Percentiles rank a stretch among this genome's conserved stretches.
These are phyloP conservation scores for Corvus hawaiiensis DNA, from an alignment of 2,113 vertebrate species.

Conservation along the genomic window DNA sequence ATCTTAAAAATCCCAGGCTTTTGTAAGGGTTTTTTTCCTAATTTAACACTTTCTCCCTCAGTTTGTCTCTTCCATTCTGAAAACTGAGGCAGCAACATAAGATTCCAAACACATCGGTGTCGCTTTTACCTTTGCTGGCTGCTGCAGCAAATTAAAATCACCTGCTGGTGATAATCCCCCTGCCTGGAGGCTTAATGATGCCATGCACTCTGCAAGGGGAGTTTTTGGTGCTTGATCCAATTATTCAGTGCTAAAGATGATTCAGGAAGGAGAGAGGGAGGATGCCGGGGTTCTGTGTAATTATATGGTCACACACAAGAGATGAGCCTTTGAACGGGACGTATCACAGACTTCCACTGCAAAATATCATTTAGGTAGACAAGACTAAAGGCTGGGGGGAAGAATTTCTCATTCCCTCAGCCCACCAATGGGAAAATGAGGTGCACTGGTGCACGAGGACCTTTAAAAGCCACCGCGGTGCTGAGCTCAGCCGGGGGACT, in stretches of 20 bases:
- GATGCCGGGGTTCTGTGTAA: not conserved
- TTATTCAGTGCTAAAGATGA: not conserved
- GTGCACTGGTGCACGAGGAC: not conserved
- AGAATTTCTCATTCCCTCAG: not conserved
- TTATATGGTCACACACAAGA: fast-evolving
- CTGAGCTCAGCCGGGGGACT: not conserved
- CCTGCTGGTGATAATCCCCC: not conserved
- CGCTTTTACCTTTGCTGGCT: not conserved
- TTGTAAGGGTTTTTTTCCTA: not conserved
- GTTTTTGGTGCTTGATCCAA: conserved; percentile 38
- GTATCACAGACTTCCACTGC: fast-evolving
- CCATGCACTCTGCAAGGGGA: not conserved
- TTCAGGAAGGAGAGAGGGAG: not conserved
- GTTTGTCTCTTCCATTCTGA: not conserved
- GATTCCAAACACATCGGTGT: not conserved
- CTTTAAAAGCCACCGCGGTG: not conserved
- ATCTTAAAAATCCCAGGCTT: not conserved
- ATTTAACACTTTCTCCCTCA: not conserved
- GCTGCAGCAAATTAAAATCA: conserved; percentile 12
- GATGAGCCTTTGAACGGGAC: not conserved
- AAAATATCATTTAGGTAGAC: fast-evolving
- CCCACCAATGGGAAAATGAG: not conserved
- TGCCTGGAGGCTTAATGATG: not conserved
- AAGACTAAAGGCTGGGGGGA: not conserved
- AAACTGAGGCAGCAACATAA: not conserved